Percentiles rank a stretch among this genome's conserved stretches.
These are phyloP conservation scores for Clunio marinus DNA, from an alignment of 2,888 invertebrate genomes.

Conservation along the genomic window DNA sequence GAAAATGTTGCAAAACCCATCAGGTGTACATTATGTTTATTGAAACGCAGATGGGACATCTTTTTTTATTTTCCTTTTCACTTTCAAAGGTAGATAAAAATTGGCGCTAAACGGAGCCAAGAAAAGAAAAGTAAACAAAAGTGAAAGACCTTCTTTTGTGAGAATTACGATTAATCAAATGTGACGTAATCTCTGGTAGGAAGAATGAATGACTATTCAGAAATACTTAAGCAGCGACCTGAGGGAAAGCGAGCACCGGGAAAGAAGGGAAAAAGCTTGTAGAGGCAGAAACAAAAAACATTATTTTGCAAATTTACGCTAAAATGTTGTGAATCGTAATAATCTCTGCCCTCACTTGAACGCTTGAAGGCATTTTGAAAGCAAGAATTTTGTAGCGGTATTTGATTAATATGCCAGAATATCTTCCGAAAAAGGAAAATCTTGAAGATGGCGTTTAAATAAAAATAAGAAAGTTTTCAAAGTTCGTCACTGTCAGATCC, in stretches of 20 bases:
- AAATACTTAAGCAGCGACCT: slow-evolving; percentile 12
- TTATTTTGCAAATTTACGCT: slow-evolving; percentile 12
- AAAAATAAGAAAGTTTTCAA: neutral
- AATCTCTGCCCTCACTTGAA: neutral
- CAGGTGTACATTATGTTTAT: slow-evolving; percentile 37
- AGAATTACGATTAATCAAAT: slow-evolving; percentile 36
- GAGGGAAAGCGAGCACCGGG: neutral
- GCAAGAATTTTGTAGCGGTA: neutral
- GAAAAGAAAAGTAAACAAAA: neutral
- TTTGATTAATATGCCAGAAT: slow-evolving; percentile 3
- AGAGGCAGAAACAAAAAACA: slow-evolving; percentile 13
- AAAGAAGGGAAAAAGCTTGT: neutral
- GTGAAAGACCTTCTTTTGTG: slow-evolving; percentile 5
- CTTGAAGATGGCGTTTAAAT: neutral
- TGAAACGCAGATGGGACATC: slow-evolving; percentile 28
- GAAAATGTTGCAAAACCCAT: neutral
- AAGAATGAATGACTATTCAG: slow-evolving; percentile 13
- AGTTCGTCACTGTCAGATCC: too few species aligned
- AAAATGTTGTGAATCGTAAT: too few species aligned
- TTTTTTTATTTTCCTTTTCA: too few species aligned
- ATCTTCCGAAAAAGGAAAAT: too few species aligned
- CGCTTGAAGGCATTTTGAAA: slow-evolving; percentile 1
- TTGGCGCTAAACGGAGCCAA: too few species aligned
- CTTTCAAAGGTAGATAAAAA: too few species aligned
- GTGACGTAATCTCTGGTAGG: slow-evolving; percentile 34